These are phyloP conservation scores for Boleophthalmus pectinirostris DNA, from an alignment of 2,113 vertebrate species.

Conservation along the genomic window DNA sequence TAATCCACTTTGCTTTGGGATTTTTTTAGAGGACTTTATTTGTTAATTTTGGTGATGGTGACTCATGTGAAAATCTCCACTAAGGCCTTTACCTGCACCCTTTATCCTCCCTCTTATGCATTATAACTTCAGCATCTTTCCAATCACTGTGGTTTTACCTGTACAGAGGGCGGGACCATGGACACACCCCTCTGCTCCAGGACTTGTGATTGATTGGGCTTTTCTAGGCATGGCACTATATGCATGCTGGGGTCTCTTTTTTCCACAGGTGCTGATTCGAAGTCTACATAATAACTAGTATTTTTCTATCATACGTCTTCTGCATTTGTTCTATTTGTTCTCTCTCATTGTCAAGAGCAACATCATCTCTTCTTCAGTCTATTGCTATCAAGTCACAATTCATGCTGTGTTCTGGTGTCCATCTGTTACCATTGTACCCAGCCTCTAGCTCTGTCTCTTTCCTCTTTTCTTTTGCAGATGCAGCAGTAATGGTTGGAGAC, in stretches of 20 bases:
- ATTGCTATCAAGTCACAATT: conserved; percentile 29
- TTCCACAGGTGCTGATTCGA: conserved; percentile 54
- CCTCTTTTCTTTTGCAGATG: conserved; percentile 59
- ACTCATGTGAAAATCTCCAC: conserved; percentile 73
- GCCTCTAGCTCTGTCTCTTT: conserved; percentile 53
- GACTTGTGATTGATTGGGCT: conserved; percentile 4
- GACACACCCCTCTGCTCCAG: conserved; percentile 32
- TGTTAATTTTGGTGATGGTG: conserved; percentile 48
- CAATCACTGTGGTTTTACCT: conserved; percentile 62
- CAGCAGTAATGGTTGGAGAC: conserved; percentile 19
- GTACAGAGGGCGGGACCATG: conserved; percentile 56
- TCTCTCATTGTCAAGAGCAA: conserved; percentile 37
- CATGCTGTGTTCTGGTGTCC: conserved; percentile 32
- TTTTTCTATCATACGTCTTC: conserved; percentile 25
- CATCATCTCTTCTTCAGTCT: conserved; percentile 46
- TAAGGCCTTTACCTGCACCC: conserved; percentile 40
- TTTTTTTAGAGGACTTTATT: conserved; percentile 3
- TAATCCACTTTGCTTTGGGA: not conserved
- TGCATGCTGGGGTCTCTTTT: conserved; percentile 53
- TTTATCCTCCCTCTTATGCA: conserved; percentile 55
- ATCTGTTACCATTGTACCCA: conserved; percentile 40
- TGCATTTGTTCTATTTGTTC: conserved; percentile 8
- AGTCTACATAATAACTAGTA: conserved; percentile 35
- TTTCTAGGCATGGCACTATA: conserved; percentile 12
- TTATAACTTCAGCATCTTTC: conserved; percentile 67